Base-by-base conservation (phyloP, 2,797 vertebrate genomes). In the Rhinella marina region DNA sequence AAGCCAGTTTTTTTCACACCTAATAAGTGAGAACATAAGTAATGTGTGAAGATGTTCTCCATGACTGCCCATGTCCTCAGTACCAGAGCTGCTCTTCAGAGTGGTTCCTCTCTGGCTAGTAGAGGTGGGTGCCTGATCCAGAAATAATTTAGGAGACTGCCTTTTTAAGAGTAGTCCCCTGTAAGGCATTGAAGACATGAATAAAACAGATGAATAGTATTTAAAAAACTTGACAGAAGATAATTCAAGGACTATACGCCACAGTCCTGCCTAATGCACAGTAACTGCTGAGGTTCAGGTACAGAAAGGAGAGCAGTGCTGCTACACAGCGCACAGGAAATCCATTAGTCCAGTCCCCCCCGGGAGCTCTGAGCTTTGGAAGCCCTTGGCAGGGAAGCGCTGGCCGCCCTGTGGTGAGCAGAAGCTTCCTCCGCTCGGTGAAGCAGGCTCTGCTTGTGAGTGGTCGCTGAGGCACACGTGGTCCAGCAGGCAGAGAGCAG, bases 401-500 rank as follows among this genome's bases (percentile, higher is more conserved):
- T 81, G 76, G 19, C 14, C 81, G 83, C 77, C 83, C 78, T 88
- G 62, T 84, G 79, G 27, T 88, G 84, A 82, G 83, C 66, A 85
- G 50, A 85, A 56, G 87, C 77, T 70, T 72, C 82, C 64, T 88
- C 64, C 41, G 68, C 83, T 64, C 73, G 59, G 62, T 23, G 62
- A 17, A 56, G 68, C 86, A 76, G 81, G 25, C 27, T 59, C n/a
- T 48, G 82, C 83, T 54, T 57, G 68, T 88, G 84, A 88, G 41
- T 88, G 87, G 87, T 61, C 50, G 59, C 21, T 50, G 56, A 59
- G 59, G 84, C 13, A 19, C 88, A 88, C 57, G 88, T 88, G 88
- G 79, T 86, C 25, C 21, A 17, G 88, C 68, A 68, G 78, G 68
- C 78, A 50, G 0, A 0, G 17, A 62, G 85, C 59, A 12, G 57